Conservation (phyloP, 2,888 invertebrate species). For the Dynastes grantii region DNA sequence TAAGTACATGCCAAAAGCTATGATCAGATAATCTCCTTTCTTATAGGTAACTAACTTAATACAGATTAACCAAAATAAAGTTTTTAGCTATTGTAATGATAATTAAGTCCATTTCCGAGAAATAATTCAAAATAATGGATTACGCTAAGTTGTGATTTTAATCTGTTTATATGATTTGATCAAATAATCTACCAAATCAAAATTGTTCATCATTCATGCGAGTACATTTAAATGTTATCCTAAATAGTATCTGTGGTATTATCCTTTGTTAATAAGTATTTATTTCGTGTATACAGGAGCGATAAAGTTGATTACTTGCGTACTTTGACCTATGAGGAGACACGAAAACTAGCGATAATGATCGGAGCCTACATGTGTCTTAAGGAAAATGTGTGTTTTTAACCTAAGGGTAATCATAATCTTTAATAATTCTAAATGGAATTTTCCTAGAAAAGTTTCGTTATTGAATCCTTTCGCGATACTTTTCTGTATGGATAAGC, state of each 20-base stretch:
- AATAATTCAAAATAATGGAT: not conserved
- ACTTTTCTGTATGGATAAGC: too few species aligned
- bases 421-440: too few species aligned
- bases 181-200: conserved; percentile 1
- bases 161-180: conserved; percentile 17
- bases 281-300: not conserved
- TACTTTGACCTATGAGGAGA: not conserved
- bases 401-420: too few species aligned
- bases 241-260: not conserved
- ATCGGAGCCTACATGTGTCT: too few species aligned
- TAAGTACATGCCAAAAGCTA: too few species aligned
- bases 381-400: too few species aligned
- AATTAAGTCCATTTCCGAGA: conserved; percentile 1
- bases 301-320: not conserved
- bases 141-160: conserved; percentile 27
- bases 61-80: too few species aligned
- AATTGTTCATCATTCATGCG: not conserved
- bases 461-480: too few species aligned
- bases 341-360: too few species aligned
- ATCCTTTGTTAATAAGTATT: conserved; percentile 1
- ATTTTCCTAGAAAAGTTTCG: too few species aligned
- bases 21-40: too few species aligned
- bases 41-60: too few species aligned
- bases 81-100: not conserved
- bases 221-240: conserved; percentile 1